Evolutionary conservation across 2,888 invertebrate species (phyloP), one percentile per base, ranked within the genome.

Genomic region (Oscheius sp.): DNA sequence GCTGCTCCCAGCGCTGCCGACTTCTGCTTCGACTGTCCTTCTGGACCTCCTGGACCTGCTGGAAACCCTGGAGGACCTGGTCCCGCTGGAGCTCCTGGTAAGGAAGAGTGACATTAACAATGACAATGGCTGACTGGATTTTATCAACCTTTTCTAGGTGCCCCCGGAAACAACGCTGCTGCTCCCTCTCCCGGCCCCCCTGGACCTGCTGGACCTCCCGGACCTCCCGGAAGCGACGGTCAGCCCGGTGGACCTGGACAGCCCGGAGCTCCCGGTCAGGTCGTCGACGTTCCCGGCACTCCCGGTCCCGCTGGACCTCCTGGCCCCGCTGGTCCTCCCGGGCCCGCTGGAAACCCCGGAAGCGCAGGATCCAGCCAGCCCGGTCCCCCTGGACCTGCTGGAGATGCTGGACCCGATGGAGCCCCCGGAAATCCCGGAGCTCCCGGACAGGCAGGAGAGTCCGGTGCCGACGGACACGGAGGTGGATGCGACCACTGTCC

Each of bases 21-120:
- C 76, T 84, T 80, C 84, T 86, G 80, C 83, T 82, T 81, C 79
- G 86, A 75, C 76, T 84, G 86, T 76, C 84, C 84, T 57, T 78
- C 83, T 71, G 87, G 87, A 76, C 81, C 77, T 21, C 21, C 82
- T 35, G 86, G 86, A 77, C 75, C 76, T 9, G 74, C 78, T 13
- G 86, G 86, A 76, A 75, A 75, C 79, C 93, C 93, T 89, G 94
- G 94, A 94, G 79, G 83, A 60, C 77, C 82, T 48, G 86, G 86
- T 79, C 75, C 73, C 53, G 75, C 83, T 58, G 87, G 71, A 66
- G 55, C 62, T 10, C 73, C 59, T n/a, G 42, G 42, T 42, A 42
- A 42, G 42, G 3, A 42, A 42, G 7, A 42, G 7, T 42, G 21
- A 21, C 21, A 21, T 21, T 21, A 21, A 42, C 42, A 42, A 42